These are phyloP conservation scores for Microchirus variegatus DNA, from an alignment of 2,797 vertebrate genomes.

Conservation along the genomic window DNA sequence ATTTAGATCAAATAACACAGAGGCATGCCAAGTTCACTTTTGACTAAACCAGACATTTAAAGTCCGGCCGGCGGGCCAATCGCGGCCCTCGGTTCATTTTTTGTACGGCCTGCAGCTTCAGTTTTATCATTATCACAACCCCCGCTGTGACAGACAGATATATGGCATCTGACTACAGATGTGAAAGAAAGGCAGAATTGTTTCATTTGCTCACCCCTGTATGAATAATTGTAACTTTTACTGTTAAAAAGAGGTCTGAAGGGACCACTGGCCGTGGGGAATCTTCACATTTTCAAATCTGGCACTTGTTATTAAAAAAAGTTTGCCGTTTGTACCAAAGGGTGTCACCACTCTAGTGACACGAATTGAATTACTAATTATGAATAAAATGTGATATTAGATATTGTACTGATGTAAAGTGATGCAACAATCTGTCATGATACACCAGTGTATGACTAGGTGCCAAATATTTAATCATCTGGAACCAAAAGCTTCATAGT, in stretches of 20 bases:
- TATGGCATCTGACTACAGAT: too few relatives aligned
- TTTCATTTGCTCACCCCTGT: too few relatives aligned
- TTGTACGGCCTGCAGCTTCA: too few relatives aligned
- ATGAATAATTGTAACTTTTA: too few relatives aligned
- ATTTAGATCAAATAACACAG: slow-evolving; percentile 7
- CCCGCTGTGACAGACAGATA: too few relatives aligned
- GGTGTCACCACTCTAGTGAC: not conserved
- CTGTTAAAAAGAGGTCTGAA: too few relatives aligned
- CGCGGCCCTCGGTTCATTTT: too few relatives aligned
- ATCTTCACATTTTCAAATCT: not conserved
- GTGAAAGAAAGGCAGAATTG: too few relatives aligned
- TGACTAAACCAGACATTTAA: not conserved
- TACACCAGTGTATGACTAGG: slow-evolving; percentile 5
- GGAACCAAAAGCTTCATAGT: slow-evolving; percentile 13
- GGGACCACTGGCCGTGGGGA: too few relatives aligned
- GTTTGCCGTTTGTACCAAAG: too few relatives aligned
- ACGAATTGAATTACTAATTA: not conserved
- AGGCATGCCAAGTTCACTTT: not conserved
- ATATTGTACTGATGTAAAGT: slow-evolving; percentile 6
- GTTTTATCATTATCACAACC: too few relatives aligned
- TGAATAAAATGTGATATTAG: not conserved
- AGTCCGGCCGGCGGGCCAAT: slow-evolving; percentile 11
- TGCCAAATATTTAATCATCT: slow-evolving; percentile 35
- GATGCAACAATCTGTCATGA: slow-evolving; percentile 18
- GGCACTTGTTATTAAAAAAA: slow-evolving; percentile 4